Evolutionary conservation across 2,113 vertebrate species (phyloP), one percentile per base, ranked within the genome.

Genomic region (Tyto alba): DNA sequence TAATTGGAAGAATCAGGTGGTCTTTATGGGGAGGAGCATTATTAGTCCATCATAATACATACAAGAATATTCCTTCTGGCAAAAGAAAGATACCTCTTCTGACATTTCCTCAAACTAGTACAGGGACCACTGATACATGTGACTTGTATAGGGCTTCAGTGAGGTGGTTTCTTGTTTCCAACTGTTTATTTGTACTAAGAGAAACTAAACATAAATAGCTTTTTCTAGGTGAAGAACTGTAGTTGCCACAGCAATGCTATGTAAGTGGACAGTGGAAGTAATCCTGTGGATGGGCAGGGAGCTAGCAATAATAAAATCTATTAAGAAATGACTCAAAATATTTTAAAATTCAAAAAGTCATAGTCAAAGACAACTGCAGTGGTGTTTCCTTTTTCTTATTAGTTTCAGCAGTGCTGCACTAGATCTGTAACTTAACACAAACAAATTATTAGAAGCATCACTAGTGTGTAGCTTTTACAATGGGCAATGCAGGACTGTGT

Each of bases 91-190:
- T 59, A 20, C 53, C 13, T 47, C 10, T 57, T 75, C 32, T 16
- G 11, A 36, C 7, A 15, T 57, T 81, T 68, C 26, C 22, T 41
- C 41, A 60, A 64, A 64, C 19, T 68, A 2, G 0, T 2, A 0
- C 30, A 29, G 59, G 4, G 8, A 4, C 13, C 32, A 45, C 60
- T 56, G 41, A 50, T 13, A 20, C 21, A 29, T 0, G 1, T 63
- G 22, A 32, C 12, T 55, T 50, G 13, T 18, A 11, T 3, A 34
- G 26, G 38, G 38, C 26, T 52, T 52, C 27, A 50, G 11, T 40
- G 22, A 7, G 18, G 26, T 45, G 3, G 9, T 23, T 72, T 83
- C 34, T 55, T 59, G 12, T 55, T 91, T 87, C 21, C 47, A 43
- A 1, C 22, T 66, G 21, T 63, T 66, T 29, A 57, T 52, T 74